Base-by-base conservation (phyloP, 2,888 invertebrate genomes). In the Oxytorus armatus region DNA sequence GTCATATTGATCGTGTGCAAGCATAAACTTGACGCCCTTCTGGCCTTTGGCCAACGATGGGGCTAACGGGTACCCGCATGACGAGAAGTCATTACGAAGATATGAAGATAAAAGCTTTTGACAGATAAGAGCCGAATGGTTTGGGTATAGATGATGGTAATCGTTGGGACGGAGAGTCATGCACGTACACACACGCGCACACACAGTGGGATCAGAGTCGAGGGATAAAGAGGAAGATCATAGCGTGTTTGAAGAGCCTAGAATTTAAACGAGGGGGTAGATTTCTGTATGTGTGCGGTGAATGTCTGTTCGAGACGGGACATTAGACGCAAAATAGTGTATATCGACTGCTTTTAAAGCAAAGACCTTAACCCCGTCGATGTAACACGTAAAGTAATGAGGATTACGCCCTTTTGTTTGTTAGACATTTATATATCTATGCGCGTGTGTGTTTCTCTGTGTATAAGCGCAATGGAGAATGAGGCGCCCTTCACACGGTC, bases 401-500 rank as follows among this genome's bases (percentile, higher is more conserved):
- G 16, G 16, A 25, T 63, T 53, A 47, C 5, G 55, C 36, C 70
- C 18, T 53, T 47, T 11, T 11, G 8, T 10, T 44, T 14, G 1
- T n/a, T 11, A 53, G 5, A 4, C 23, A 14, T 53, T 14, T 23
- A 1, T 53, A 59, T 36, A 59, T 8, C 8, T 8, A 36, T 36
- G 36, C 10, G 7, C 10, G 36, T 36, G 8, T 36, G 36, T 36
- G 55, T 42, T 3, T n/a, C 0, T 18, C n/a, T 29, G 4, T 25
- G 10, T 4, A 4, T 14, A 29, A 10, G 21, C 4, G n/a, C 4
- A 47, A 8, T 23, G 36, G 36, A 21, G 25, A 49, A 70, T 14
- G 25, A 55, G 23, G 8, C 18, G 14, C 66, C 18, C 36, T 59
- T 84, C 75, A 79, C 75, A 79, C 72, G 79, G 65, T 66, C 79